Conservation (phyloP, 1,140 invertebrate species). For the Lamellibrachia luymesi region DNA sequence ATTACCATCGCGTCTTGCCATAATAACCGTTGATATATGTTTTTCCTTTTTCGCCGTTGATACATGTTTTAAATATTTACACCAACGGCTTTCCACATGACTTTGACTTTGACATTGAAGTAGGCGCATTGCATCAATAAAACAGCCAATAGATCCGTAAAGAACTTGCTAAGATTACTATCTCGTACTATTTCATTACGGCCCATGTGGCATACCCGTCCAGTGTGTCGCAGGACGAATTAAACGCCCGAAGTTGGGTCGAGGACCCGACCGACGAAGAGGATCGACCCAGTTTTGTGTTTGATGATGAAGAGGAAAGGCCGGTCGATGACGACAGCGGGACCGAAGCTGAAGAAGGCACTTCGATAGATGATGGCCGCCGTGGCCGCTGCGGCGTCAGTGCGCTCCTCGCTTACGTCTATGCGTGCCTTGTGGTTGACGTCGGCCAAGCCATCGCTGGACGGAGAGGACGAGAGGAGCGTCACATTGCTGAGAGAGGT, state of each 20-base stretch:
- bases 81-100: not conserved
- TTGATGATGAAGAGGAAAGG: constrained; percentile 23
- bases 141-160: not conserved
- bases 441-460: not conserved
- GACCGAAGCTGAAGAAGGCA: not conserved
- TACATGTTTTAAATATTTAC: not conserved
- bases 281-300: constrained; percentile 2
- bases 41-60: no score
- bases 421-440: not conserved
- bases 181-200: not conserved
- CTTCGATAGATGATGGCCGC: not conserved
- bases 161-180: not conserved
- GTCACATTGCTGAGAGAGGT: not conserved
- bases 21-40: no score
- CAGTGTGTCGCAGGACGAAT: not conserved
- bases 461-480: not conserved
- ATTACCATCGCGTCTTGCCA: no score
- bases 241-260: not conserved
- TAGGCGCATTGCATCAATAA: not conserved
- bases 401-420: constrained; percentile 15
- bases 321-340: constrained; percentile 8
- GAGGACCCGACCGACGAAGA: constrained; percentile 14
- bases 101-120: not conserved
- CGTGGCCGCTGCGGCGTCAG: constrained; percentile 21
- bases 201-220: not conserved